Evolutionary conservation across 2,113 vertebrate species (phyloP), one percentile per base, ranked within the genome.

Genomic region (Ptilorrhoa leucosticta): DNA sequence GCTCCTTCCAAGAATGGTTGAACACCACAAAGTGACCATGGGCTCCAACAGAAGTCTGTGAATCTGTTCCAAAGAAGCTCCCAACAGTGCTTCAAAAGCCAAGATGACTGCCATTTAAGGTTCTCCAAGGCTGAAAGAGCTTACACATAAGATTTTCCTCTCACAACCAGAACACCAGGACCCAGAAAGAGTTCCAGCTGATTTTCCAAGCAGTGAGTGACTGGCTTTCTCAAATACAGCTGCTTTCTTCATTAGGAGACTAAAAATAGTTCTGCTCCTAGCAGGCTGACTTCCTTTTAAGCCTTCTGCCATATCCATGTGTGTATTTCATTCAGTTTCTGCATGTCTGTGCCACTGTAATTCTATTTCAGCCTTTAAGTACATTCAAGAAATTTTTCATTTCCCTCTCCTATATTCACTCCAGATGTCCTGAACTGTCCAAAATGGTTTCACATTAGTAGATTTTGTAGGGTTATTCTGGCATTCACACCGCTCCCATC

Each of bases 221-320:
- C 90, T 96, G 76, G 45, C 94, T 97, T 97, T 97, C 94, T 96
- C 87, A 95, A 95, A 97, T 96, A 95, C 97, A 98, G 97, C 96
- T 98, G 98, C 95, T 98, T 98, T 97, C 96, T 97, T 98, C 97
- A 97, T 98, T 97, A 97, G 91, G 87, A 94, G 78, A 90, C 97
- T 98, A 98, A 97, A 98, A 97, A 98, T 98, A 98, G 96, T 81
- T 79, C 92, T 48, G 80, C 91, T 97, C 83, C 84, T 90, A 96
- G 94, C 97, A 96, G 76, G 93, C 97, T 95, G 96, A 86, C 94
- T 98, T 98, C 96, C 90, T 97, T 97, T 96, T 92, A 94, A 97
- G 96, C 94, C 91, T 96, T 97, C 94, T 97, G 97, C 96, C 96
- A 94, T 93, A 95, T 95, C 91, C 95, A 97, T 96, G 97, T 93